These are phyloP conservation scores for Mimachlamys varia DNA, from an alignment of 2,888 invertebrate genomes.

Conservation along the genomic window DNA sequence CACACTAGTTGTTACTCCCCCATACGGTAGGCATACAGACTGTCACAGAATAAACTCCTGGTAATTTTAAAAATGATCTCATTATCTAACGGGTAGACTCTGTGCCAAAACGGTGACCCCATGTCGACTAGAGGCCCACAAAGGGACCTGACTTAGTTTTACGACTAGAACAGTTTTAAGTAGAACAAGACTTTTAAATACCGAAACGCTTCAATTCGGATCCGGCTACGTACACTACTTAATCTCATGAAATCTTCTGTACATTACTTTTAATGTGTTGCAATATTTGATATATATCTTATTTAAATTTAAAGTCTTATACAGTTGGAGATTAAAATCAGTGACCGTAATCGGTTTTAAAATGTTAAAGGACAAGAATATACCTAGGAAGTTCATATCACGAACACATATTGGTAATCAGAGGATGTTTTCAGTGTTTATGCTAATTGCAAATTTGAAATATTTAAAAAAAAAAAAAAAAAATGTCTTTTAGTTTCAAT, in stretches of 20 bases:
- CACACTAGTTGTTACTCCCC: not conserved
- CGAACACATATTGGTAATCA: too few species aligned
- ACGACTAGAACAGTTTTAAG: not conserved
- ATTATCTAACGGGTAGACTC: not conserved
- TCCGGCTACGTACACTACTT: not conserved
- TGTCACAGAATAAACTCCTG: constrained; percentile 1
- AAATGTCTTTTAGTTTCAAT: too few species aligned
- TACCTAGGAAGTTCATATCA: too few species aligned
- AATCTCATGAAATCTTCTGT: not conserved
- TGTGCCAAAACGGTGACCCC: not conserved
- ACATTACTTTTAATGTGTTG: too few species aligned
- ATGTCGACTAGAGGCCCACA: not conserved
- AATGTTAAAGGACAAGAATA: too few species aligned
- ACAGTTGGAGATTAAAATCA: too few species aligned
- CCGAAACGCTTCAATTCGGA: not conserved
- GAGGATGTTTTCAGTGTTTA: too few species aligned
- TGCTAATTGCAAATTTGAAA: too few species aligned
- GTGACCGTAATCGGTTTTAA: too few species aligned
- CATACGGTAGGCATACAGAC: not conserved
- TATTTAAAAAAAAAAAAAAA: too few species aligned
- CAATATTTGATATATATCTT: too few species aligned
- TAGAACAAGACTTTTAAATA: not conserved
- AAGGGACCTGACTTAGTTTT: not conserved
- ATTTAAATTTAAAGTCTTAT: too few species aligned
- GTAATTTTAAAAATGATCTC: constrained; percentile 33